These are phyloP conservation scores for Apomyelois bistriatella DNA, from an alignment of 2,888 invertebrate genomes.

Conservation along the genomic window DNA sequence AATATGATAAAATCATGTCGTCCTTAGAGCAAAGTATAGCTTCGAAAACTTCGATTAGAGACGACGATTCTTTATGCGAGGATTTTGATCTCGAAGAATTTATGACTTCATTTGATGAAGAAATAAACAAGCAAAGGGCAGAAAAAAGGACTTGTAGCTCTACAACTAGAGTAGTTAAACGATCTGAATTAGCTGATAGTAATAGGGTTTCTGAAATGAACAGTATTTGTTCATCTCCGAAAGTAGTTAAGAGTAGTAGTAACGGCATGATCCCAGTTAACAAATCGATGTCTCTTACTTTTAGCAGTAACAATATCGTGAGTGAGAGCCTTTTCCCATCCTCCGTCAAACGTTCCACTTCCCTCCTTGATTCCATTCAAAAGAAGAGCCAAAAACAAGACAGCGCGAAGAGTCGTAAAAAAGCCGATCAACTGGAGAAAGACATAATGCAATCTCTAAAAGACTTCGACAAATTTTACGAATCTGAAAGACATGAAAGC, in stretches of 20 bases:
- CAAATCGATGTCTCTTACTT: constrained; percentile 78
- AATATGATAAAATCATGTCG: constrained; percentile 77
- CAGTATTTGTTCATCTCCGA: constrained; percentile 58
- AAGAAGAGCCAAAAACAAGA: constrained; percentile 60
- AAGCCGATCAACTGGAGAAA: constrained; percentile 69
- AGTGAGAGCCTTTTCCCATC: constrained; percentile 71
- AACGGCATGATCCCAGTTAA: constrained; percentile 68
- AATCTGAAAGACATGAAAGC: constrained; percentile 57
- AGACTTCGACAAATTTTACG: constrained; percentile 74
- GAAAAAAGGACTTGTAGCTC: constrained; percentile 73
- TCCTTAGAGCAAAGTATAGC: constrained; percentile 72
- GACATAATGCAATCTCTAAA: constrained; percentile 74
- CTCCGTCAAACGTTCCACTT: constrained; percentile 78
- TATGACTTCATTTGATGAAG: constrained; percentile 84
- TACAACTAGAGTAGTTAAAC: constrained; percentile 68
- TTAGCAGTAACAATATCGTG: constrained; percentile 76
- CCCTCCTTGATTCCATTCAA: constrained; percentile 77
- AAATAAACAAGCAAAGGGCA: constrained; percentile 67
- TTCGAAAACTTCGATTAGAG: constrained; percentile 67
- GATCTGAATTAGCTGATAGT: constrained; percentile 54
- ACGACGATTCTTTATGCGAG: constrained; percentile 78
- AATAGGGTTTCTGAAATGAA: constrained; percentile 53
- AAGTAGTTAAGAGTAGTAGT: constrained; percentile 47
- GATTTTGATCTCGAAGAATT: constrained; percentile 84
- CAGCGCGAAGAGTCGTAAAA: constrained; percentile 60